Percentiles rank a stretch among this genome's conserved stretches.
phyloP scores from a whole-genome alignment of 2,888 invertebrate species.

The Iselma pallidipennis region DNA sequence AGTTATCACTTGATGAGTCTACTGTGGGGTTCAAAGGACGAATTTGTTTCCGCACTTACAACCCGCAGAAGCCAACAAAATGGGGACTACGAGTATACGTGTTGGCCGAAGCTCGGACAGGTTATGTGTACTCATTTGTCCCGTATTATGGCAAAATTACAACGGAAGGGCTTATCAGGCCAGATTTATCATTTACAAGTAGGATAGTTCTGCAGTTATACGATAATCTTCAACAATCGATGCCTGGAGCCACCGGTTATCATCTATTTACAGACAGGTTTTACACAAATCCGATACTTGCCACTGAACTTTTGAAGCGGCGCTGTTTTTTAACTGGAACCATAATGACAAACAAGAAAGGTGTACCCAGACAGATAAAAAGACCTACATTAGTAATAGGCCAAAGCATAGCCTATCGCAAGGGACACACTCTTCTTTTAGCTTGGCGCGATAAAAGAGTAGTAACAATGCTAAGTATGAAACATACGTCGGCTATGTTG shows the following conservation, averaged over 20 bases:
- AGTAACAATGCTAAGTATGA: neutral
- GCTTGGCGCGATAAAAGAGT: neutral
- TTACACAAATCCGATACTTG: no score
- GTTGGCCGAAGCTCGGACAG: neutral
- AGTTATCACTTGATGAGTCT: neutral
- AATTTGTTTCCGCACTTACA: neutral
- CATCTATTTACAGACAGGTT: neutral
- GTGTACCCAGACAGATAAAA: neutral
- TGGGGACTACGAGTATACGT: neutral
- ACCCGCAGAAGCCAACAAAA: neutral
- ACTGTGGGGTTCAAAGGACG: neutral
- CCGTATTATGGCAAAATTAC: neutral
- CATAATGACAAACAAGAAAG: neutral
- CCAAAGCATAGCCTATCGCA: neutral
- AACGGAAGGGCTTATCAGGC: neutral
- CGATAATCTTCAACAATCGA: neutral
- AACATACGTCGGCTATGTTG: no score
- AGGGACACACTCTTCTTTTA: neutral
- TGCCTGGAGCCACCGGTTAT: neutral
- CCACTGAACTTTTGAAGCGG: no score
- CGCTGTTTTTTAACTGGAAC: neutral
- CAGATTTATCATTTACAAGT: neutral
- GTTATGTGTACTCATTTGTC: neutral
- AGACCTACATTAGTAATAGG: neutral
- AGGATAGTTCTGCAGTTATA: neutral